phyloP scores from a whole-genome alignment of 35 echinoderm and acorn worm species.

The Ophioderma brevispina region DNA sequence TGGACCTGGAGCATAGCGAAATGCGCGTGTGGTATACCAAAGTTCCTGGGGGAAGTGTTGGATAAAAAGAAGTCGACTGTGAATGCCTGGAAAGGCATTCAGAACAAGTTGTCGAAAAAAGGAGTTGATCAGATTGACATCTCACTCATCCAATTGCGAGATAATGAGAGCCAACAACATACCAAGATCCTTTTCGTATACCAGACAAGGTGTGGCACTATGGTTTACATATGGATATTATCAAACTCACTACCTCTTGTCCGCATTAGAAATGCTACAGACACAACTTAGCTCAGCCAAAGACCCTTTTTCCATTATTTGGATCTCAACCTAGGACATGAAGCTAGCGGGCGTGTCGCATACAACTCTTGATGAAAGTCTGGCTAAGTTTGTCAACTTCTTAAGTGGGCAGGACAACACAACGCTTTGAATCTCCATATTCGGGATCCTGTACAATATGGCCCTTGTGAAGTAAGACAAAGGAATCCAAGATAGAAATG shows the following conservation, averaged over 20 bases:
- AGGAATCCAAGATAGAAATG: slow-evolving; percentile 81
- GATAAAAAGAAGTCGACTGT: slow-evolving; percentile 25
- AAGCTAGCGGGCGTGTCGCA: slow-evolving; percentile 48
- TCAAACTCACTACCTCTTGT: slow-evolving; percentile 72
- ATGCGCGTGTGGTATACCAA: slow-evolving; percentile 79
- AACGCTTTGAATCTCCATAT: slow-evolving; percentile 57
- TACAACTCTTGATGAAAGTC: slow-evolving; percentile 62
- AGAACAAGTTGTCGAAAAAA: slow-evolving; percentile 18
- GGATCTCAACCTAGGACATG: slow-evolving; percentile 67
- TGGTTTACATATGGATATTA: slow-evolving; percentile 78
- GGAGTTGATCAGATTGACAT: slow-evolving; percentile 61
- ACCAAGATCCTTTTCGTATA: slow-evolving; percentile 69
- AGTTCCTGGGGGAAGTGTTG: slow-evolving; percentile 53
- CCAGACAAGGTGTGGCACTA: slow-evolving; percentile 8
- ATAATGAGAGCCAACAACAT: slow-evolving; percentile 70
- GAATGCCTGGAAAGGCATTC: slow-evolving; percentile 42
- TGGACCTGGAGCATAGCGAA: slow-evolving; percentile 41
- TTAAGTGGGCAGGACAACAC: slow-evolving; percentile 43
- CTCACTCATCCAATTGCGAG: slow-evolving; percentile 75
- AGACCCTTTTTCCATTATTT: slow-evolving; percentile 73
- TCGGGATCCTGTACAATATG: slow-evolving; percentile 87
- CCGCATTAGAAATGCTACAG: slow-evolving; percentile 64
- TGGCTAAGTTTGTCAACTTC: slow-evolving; percentile 65
- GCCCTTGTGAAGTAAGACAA: slow-evolving; percentile 50
- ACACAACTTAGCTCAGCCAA: not conserved